These are phyloP conservation scores for Pogona vitticeps DNA, from an alignment of 2,113 vertebrate genomes.

Conservation along the genomic window DNA sequence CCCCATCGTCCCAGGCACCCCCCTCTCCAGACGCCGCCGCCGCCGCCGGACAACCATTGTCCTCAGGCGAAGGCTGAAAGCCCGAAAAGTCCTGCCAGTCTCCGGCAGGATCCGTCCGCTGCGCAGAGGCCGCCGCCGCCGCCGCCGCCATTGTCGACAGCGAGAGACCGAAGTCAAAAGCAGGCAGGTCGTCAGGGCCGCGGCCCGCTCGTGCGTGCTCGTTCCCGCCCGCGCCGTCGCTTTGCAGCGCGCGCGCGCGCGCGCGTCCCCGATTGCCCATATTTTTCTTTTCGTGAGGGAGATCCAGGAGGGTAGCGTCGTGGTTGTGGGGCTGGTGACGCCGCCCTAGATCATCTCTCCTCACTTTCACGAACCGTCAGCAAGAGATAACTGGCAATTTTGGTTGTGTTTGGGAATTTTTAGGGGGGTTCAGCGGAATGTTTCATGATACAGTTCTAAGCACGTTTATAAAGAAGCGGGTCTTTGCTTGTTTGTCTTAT, in stretches of 20 bases:
- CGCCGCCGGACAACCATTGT: conserved; percentile 41
- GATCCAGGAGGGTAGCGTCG: background rate
- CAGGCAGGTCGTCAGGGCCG: background rate
- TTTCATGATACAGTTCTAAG: background rate
- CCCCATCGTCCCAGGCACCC: conserved; percentile 75
- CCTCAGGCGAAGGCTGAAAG: conserved; percentile 81
- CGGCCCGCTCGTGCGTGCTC: background rate
- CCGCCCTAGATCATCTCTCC: background rate
- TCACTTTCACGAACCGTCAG: background rate
- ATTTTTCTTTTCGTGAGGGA: too few species aligned
- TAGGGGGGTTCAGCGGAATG: background rate
- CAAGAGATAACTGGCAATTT: background rate
- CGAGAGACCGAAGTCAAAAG: background rate
- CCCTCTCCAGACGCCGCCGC: conserved; percentile 20
- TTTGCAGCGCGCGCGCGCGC: background rate
- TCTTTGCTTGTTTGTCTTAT: background rate
- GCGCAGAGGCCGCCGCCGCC: conserved; percentile 86
- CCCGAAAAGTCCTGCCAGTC: conserved; percentile 99
- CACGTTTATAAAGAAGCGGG: background rate
- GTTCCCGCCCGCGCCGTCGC: background rate
- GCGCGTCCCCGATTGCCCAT: conserved; percentile 1
- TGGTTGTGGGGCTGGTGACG: background rate
- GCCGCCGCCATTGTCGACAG: conserved; percentile 84
- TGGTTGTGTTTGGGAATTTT: too few species aligned
- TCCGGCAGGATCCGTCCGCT: conserved; percentile 82